Evolutionary conservation across 30 jellyfish, hydroid and myxozoan species (phyloP).

Genomic region (Rhopilema esculentum): DNA sequence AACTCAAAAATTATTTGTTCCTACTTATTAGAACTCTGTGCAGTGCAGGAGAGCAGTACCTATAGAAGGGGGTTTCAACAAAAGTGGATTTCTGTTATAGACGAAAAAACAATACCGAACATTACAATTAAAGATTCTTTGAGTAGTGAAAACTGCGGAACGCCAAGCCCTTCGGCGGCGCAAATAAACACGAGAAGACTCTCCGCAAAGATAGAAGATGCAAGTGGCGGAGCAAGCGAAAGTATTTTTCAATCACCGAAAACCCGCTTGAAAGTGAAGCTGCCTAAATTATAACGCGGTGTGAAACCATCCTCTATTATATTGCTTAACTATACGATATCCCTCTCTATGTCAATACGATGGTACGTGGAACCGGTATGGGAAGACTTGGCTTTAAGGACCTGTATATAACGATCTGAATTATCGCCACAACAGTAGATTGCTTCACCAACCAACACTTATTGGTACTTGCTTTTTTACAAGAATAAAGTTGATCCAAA

Average conservation of each 20-base stretch:
- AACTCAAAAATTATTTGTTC: slow-evolving; percentile 49
- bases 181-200: not conserved
- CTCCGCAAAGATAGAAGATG: not conserved
- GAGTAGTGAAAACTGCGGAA: not conserved
- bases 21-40: slow-evolving; percentile 18
- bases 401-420: no score
- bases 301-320: no score
- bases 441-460: no score
- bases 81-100: slow-evolving; percentile 16
- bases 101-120: not conserved
- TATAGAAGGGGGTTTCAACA: slow-evolving; percentile 40
- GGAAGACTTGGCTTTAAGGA: no score
- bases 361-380: no score
- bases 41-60: slow-evolving; percentile 34
- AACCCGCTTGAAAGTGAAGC: not conserved
- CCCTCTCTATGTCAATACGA: no score
- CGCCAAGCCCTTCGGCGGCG: slow-evolving; percentile 3
- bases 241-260: not conserved
- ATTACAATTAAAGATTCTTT: not conserved
- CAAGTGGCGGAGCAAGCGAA: not conserved
- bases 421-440: no score
- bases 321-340: no score
- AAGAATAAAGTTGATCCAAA: no score
- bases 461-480: no score
- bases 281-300: not conserved